Evolutionary conservation across 2,797 vertebrate species (phyloP).

Genomic region (Argyrosomus regius): DNA sequence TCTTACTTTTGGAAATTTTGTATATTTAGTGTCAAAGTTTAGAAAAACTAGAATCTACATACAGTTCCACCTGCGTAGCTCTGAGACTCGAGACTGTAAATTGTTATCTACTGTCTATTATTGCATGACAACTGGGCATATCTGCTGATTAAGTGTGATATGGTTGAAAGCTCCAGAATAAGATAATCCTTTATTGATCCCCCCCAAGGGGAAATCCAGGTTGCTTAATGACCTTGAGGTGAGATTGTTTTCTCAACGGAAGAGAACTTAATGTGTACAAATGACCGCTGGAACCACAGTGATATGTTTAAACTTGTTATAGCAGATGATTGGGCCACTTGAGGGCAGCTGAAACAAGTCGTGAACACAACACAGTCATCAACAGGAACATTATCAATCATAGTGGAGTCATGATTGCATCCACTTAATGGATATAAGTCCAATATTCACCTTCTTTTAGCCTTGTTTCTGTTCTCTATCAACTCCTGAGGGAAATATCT

Average conservation of each 20-base stretch:
- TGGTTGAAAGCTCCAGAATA: neutral
- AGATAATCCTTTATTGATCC: neutral
- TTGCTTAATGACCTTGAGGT: neutral
- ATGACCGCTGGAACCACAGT: neutral
- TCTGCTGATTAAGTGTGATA: neutral
- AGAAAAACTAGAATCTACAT: neutral
- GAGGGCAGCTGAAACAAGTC: neutral
- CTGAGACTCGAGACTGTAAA: neutral
- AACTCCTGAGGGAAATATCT: neutral
- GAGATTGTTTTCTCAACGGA: slow-evolving; percentile 3
- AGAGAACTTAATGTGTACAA: neutral
- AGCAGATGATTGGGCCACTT: neutral
- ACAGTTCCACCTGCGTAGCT: neutral
- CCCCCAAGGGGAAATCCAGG: neutral
- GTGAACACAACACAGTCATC: neutral
- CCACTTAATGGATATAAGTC: neutral
- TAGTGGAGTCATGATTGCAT: neutral
- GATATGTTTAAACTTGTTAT: slow-evolving; percentile 1
- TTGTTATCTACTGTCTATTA: too few species aligned
- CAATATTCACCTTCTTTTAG: neutral
- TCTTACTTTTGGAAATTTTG: neutral
- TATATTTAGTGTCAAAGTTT: neutral
- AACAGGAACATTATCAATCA: neutral
- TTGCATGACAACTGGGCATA: neutral
- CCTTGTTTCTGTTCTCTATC: neutral